Evolutionary conservation across 2,888 invertebrate genomes (phyloP).

Genomic region (Archaeoteleia sp.): DNA sequence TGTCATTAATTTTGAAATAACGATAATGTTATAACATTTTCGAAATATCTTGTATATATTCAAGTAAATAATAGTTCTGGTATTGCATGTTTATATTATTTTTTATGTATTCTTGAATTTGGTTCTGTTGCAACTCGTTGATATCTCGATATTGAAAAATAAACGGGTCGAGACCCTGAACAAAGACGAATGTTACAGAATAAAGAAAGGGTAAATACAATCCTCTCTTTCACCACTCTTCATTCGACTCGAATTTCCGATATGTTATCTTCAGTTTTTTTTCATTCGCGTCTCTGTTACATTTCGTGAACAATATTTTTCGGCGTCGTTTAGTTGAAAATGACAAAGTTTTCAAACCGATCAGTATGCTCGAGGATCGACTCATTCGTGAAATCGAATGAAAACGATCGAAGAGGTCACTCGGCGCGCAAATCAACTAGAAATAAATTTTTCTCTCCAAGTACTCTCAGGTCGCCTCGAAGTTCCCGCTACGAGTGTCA

Average conservation of each 20-base stretch:
- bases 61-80: slow-evolving; percentile 12
- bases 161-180: slow-evolving; percentile 9
- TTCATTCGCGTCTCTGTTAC: slow-evolving; percentile 12
- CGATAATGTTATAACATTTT: too few relatives aligned
- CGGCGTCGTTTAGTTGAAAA: slow-evolving; percentile 11
- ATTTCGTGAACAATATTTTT: slow-evolving; percentile 18
- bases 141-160: neutral
- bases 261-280: slow-evolving; percentile 15
- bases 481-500: slow-evolving; percentile 25
- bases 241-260: slow-evolving; percentile 9
- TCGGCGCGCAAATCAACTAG: slow-evolving; percentile 34
- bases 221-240: slow-evolving; percentile 16
- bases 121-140: slow-evolving; percentile 10
- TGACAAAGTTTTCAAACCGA: slow-evolving; percentile 25
- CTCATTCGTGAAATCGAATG: slow-evolving; percentile 37
- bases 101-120: slow-evolving; percentile 3
- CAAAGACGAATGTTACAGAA: slow-evolving; percentile 29
- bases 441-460: slow-evolving; percentile 46
- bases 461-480: slow-evolving; percentile 18
- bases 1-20: too few relatives aligned
- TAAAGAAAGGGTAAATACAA: slow-evolving; percentile 23
- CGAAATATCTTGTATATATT: neutral
- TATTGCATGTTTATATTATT: slow-evolving; percentile 28
- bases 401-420: slow-evolving; percentile 35
- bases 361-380: slow-evolving; percentile 27